phyloP scores from a whole-genome alignment of 1,140 invertebrate species.

The Pseudomyrmex cubaensis region DNA sequence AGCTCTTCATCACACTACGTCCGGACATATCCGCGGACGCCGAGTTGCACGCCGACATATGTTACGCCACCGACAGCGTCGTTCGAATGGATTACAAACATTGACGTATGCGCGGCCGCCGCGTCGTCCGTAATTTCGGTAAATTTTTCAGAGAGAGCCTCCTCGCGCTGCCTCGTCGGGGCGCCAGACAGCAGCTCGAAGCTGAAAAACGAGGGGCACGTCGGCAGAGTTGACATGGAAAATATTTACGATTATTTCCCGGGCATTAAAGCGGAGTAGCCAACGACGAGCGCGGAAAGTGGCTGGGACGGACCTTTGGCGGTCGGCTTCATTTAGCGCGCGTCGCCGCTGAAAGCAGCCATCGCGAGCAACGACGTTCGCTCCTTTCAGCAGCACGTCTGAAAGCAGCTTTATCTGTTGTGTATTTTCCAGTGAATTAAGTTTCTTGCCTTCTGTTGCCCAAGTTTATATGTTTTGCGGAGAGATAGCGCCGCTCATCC shows the following conservation, averaged over 20 bases:
- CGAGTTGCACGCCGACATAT: constrained; percentile 3
- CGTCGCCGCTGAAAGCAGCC: constrained; percentile 37
- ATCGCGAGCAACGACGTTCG: constrained; percentile 45
- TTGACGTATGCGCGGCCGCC: constrained; percentile 26
- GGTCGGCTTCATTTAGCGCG: constrained; percentile 59
- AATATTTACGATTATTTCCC: constrained; percentile 72
- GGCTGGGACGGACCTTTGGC: constrained; percentile 29
- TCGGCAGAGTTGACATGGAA: constrained; percentile 52
- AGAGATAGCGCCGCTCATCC: constrained; percentile 71
- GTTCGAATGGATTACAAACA: constrained; percentile 64
- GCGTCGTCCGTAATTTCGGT: constrained; percentile 57
- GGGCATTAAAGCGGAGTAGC: constrained; percentile 63
- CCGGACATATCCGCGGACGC: background rate
- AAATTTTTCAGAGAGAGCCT: constrained; percentile 60
- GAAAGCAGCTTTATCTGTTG: constrained; percentile 76
- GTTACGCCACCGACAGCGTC: constrained; percentile 12
- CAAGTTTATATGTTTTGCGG: constrained; percentile 77
- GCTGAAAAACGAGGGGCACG: background rate
- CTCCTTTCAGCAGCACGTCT: constrained; percentile 51
- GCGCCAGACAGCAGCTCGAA: background rate
- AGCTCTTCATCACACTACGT: background rate
- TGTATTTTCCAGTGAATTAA: constrained; percentile 79
- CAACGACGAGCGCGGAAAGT: constrained; percentile 18
- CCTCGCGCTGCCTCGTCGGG: background rate
- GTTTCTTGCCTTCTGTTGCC: constrained; percentile 76